Conservation (phyloP, 2,888 invertebrate genomes). For the Hydropsyche betteni region DNA sequence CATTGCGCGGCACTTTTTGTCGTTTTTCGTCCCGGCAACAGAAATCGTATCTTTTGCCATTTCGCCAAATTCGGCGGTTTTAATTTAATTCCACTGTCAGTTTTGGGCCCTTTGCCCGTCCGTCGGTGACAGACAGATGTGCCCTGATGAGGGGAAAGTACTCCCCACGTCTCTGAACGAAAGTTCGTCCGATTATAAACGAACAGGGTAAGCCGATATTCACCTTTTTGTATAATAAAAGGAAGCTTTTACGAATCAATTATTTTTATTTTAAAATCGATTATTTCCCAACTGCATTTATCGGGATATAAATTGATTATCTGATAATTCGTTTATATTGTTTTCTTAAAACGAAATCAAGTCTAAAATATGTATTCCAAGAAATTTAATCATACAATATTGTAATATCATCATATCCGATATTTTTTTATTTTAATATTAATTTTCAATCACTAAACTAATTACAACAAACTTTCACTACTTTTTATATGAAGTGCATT, state of each 20-base stretch:
- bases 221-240: not conserved
- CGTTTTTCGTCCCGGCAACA: not conserved
- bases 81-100: slow-evolving; percentile 39
- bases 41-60: slow-evolving; percentile 31
- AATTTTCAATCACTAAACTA: too few species aligned
- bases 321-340: too few species aligned
- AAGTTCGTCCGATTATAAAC: slow-evolving; percentile 7
- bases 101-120: slow-evolving; percentile 28
- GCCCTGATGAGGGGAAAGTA: slow-evolving; percentile 5
- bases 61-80: slow-evolving; percentile 35
- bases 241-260: not conserved
- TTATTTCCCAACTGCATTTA: too few species aligned
- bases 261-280: too few species aligned
- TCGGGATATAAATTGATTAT: too few species aligned
- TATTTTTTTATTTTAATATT: too few species aligned
- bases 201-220: slow-evolving; percentile 3
- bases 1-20: slow-evolving; percentile 22
- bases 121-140: slow-evolving; percentile 32
- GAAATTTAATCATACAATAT: too few species aligned
- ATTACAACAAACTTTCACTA: too few species aligned
- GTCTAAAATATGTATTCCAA: too few species aligned
- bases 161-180: not conserved
- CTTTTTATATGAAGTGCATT: not conserved
- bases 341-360: too few species aligned
- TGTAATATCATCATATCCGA: too few species aligned